Evolutionary conservation across 1,140 invertebrate species (phyloP).

Genomic region (Lithobius niger): DNA sequence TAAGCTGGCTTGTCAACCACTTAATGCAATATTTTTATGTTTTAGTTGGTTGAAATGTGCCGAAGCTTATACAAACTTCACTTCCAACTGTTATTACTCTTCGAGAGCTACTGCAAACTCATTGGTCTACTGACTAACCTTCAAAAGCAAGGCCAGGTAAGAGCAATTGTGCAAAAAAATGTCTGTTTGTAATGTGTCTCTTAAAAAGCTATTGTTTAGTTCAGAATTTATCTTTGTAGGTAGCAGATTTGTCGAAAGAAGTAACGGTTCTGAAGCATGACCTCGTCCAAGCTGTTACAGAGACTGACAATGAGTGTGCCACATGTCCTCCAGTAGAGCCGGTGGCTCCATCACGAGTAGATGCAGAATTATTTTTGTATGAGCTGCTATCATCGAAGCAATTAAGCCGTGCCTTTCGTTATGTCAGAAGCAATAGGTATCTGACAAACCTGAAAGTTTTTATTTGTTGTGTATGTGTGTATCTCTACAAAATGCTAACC

Average conservation of each 20-base stretch:
- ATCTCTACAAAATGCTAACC: too few relatives aligned
- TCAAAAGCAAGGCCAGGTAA: conserved; percentile 26
- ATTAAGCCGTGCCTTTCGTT: conserved; percentile 9
- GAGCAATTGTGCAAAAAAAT: conserved; percentile 6
- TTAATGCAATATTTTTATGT: background rate
- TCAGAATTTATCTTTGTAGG: conserved; percentile 17
- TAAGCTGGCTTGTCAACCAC: too few relatives aligned
- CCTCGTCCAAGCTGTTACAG: conserved; percentile 26
- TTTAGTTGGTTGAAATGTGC: conserved; percentile 47
- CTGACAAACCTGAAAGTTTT: background rate
- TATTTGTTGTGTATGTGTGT: too few relatives aligned
- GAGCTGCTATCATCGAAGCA: conserved; percentile 13
- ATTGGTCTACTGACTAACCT: conserved; percentile 45
- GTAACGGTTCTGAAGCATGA: conserved; percentile 27
- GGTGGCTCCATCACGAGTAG: conserved; percentile 3
- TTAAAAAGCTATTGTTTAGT: background rate
- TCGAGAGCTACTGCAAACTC: conserved; percentile 87
- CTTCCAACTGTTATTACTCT: conserved; percentile 77
- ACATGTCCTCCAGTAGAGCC: background rate
- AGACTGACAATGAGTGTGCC: conserved; percentile 30
- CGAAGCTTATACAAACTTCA: conserved; percentile 79
- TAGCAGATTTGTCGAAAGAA: conserved; percentile 31
- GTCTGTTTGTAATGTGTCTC: background rate
- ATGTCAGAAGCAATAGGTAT: conserved; percentile 10
- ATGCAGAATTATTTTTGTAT: conserved; percentile 12